A percentile compares a stretch with the other conserved stretches of the same genome.
Conservation (phyloP, 2,113 vertebrate genomes). For the Balaeniceps rex region DNA sequence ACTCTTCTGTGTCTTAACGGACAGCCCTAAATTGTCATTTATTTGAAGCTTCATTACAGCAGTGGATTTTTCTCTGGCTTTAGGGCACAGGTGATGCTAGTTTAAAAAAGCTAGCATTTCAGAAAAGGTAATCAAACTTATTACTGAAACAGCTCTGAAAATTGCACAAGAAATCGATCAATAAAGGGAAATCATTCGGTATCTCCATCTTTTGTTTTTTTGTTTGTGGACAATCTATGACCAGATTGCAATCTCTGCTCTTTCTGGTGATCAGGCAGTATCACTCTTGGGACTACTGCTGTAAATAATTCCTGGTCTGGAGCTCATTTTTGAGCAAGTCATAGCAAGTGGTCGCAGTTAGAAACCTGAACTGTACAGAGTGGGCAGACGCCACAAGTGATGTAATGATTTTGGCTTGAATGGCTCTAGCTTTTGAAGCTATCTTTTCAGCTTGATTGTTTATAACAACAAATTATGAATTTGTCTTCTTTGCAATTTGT, state of each 20-base stretch:
- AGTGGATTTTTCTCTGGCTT: not conserved
- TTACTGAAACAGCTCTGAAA: not conserved
- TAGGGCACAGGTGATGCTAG: not conserved
- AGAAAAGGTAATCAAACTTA: not conserved
- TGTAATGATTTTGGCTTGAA: not conserved
- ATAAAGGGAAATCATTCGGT: not conserved
- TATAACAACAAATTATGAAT: not conserved
- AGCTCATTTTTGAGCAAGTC: not conserved
- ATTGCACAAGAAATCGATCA: not conserved
- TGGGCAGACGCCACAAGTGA: not conserved
- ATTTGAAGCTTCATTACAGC: not conserved
- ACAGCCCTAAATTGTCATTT: not conserved
- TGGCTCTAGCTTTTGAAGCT: not conserved
- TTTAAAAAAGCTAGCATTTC: not conserved
- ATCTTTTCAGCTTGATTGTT: not conserved
- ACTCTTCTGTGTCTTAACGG: not conserved
- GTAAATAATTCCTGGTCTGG: not conserved
- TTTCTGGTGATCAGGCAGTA: not conserved
- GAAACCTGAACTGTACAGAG: not conserved
- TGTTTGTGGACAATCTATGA: not conserved
- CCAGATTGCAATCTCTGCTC: not conserved
- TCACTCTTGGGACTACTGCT: not conserved
- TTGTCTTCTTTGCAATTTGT: not conserved
- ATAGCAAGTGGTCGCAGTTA: not conserved
- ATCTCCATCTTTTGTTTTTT: not conserved